Evolutionary conservation across 1,140 invertebrate genomes (phyloP), one percentile per base, ranked within the genome.

Genomic region (Venturia canescens): DNA sequence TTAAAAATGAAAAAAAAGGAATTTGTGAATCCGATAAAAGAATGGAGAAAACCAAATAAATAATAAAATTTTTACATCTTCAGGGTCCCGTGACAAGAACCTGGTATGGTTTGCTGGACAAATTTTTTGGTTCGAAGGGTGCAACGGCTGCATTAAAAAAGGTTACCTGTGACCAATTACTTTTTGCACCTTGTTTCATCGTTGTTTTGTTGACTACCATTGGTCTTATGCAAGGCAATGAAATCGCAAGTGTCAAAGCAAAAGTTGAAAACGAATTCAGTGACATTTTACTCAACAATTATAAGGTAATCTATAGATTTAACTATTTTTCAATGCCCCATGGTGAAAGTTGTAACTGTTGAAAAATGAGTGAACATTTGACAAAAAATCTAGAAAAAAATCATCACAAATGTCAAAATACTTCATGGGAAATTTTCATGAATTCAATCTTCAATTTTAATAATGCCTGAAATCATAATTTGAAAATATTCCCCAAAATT

Each of bases 71-170:
- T 81, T 57, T 38, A 57, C 50, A 79, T 66, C 86, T 88, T 84
- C 87, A 96, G 95, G 95, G 96, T 18, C 96, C 96, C 21, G 90
- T 91, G n/a, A 89, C 96, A 27, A 92, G 93, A 80, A 90, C 90
- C 9, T 97, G 96, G 96, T 97, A 96, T 89, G 92, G 93, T 71
- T 83, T 94, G 66, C 87, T 97, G 53, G 94, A 96, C 72, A 93
- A 91, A 83, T 85, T 93, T 76, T 94, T 93, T 91, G 92, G 86
- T 78, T 89, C 90, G 11, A 91, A 90, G 84, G 93, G 93, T 72
- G 91, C 91, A 86, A 86, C 89, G 48, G 93, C 92, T 23, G 91
- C 93, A 5, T 63, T 96, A 1, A 95, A 95, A 88, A 97, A 97
- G 92, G 94, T 97, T 18, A 89, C 93, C n/a, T 88, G 94, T 26